phyloP scores from a whole-genome alignment of 2,113 vertebrate genomes.

The Zonotrichia leucophrys region DNA sequence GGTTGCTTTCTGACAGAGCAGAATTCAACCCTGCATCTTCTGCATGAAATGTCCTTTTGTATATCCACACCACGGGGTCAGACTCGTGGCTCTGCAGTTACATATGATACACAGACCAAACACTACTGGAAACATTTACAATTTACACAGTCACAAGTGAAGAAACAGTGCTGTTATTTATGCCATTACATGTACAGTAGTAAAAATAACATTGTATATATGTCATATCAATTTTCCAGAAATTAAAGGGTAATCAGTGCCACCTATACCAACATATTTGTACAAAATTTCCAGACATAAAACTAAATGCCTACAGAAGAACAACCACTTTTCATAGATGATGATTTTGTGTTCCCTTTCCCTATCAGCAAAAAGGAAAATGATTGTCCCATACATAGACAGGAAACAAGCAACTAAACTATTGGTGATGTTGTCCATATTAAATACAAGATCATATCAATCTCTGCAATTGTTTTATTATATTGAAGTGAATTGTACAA shows the following conservation, averaged over 20 bases:
- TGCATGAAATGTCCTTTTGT: not conserved
- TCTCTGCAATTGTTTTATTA: not conserved
- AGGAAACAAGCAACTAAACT: not conserved
- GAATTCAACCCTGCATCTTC: not conserved
- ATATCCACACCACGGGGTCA: not conserved
- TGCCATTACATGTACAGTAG: conserved; percentile 14
- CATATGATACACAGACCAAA: not conserved
- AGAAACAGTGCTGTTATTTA: conserved; percentile 21
- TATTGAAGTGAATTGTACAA: not conserved
- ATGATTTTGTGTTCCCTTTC: not conserved
- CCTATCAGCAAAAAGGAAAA: not conserved
- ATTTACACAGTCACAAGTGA: not conserved
- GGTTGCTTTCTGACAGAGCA: not conserved
- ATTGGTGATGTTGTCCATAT: not conserved
- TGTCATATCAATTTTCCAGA: not conserved
- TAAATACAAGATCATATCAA: not conserved
- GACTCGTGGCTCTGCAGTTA: not conserved
- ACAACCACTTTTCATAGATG: not conserved
- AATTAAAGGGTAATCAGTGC: conserved; percentile 11
- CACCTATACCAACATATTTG: not conserved
- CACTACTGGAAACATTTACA: not conserved
- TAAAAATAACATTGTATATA: conserved; percentile 15
- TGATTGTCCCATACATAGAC: not conserved
- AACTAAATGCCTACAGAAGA: not conserved
- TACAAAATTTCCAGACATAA: not conserved